A percentile compares a stretch with the other conserved stretches of the same genome.
Evolutionary conservation across 2,113 vertebrate species (phyloP).

Genomic region (Saccopteryx leptura): DNA sequence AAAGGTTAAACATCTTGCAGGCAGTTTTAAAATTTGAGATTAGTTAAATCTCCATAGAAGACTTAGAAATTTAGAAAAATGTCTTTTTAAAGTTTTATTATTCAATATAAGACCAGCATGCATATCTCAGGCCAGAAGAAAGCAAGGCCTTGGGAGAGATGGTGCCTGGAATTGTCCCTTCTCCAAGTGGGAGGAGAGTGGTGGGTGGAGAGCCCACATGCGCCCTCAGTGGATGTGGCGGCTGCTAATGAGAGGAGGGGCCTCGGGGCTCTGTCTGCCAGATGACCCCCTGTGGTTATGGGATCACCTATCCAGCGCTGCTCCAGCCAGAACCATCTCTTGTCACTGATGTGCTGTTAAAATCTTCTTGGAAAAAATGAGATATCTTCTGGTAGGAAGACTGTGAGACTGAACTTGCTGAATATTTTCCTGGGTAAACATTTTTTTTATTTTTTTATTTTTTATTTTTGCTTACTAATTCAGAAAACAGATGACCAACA

Average conservation of each 20-base stretch:
- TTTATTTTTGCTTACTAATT: slow-evolving; percentile 54
- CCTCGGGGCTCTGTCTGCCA: not conserved
- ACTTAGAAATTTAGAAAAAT: not conserved
- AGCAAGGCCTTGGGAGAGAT: not conserved
- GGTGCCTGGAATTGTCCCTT: not conserved
- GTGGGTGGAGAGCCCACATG: not conserved
- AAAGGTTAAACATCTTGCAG: not conserved
- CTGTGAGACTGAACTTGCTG: not conserved
- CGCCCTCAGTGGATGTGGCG: not conserved
- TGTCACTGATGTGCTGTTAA: not conserved
- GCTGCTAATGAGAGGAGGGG: not conserved
- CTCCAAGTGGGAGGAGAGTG: not conserved
- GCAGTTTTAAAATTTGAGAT: not conserved
- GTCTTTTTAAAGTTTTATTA: not conserved
- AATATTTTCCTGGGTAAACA: slow-evolving; percentile 38
- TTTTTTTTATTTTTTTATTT: not conserved
- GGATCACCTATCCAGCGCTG: not conserved
- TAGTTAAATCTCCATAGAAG: not conserved
- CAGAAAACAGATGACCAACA: slow-evolving; percentile 43
- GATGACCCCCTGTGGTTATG: rapidly evolving
- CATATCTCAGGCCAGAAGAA: not conserved
- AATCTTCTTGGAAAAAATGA: not conserved
- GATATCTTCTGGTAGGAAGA: not conserved
- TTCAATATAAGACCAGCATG: not conserved
- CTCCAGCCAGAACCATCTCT: not conserved